These are phyloP conservation scores for Lophura swinhoii DNA, from an alignment of 2,797 vertebrate species.

Conservation along the genomic window DNA sequence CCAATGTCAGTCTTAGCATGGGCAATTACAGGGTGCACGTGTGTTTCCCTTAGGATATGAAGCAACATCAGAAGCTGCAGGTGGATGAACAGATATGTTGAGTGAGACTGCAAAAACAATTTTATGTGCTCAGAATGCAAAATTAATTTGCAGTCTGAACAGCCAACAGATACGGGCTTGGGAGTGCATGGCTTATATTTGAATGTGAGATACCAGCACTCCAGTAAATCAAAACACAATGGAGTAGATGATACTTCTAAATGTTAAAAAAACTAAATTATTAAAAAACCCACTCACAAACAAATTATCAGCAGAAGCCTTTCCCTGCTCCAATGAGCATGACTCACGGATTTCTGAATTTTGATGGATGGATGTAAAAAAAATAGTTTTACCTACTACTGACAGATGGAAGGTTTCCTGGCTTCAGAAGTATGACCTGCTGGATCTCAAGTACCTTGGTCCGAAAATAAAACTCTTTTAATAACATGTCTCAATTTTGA, in stretches of 20 bases:
- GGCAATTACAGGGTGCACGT: background rate
- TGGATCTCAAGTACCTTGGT: constrained; percentile 38
- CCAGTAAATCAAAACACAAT: background rate
- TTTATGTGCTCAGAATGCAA: background rate
- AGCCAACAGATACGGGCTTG: background rate
- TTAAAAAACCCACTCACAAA: background rate
- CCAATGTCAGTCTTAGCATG: background rate
- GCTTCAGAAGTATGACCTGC: background rate
- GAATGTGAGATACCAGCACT: background rate
- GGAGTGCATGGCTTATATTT: background rate
- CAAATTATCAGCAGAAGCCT: background rate
- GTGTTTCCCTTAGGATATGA: background rate
- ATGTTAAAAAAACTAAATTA: background rate
- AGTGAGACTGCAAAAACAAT: background rate
- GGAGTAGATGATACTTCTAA: background rate
- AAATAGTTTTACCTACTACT: background rate
- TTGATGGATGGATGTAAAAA: background rate
- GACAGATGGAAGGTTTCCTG: constrained; percentile 26
- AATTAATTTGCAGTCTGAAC: background rate
- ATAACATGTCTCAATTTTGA: constrained; percentile 19
- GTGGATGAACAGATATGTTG: background rate
- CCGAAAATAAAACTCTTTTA: constrained; percentile 58
- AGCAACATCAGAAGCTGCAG: background rate
- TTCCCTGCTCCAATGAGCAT: background rate
- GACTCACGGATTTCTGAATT: background rate